phyloP scores from a whole-genome alignment of 2,888 invertebrate genomes.

The Onchidella celtica region DNA sequence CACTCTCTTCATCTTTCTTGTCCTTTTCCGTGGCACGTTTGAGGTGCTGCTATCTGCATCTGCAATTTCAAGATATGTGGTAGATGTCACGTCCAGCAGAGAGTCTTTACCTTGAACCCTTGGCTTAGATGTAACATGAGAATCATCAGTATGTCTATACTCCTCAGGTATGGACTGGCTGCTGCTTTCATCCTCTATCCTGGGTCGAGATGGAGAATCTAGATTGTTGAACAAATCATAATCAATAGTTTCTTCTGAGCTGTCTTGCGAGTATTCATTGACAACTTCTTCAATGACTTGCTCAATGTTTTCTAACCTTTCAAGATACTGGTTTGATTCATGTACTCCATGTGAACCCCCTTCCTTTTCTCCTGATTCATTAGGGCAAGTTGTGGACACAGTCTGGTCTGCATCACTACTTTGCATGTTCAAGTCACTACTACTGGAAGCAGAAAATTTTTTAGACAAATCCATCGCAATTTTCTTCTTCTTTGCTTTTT shows the following conservation, averaged over 20 bases:
- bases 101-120: background rate
- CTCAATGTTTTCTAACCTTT: background rate
- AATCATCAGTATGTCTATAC: background rate
- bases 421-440: background rate
- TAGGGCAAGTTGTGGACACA: conserved; percentile 15
- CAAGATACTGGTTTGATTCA: background rate
- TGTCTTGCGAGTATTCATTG: background rate
- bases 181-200: background rate
- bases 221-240: background rate
- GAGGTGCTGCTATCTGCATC: conserved; percentile 41
- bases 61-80: conserved; percentile 29
- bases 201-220: background rate
- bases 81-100: background rate
- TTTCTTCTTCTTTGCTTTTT: background rate
- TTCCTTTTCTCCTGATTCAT: background rate
- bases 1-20: conserved; percentile 29
- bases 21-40: background rate
- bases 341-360: background rate
- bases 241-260: background rate
- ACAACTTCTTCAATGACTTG: background rate
- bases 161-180: background rate
- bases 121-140: conserved; percentile 5
- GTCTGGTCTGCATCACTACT: background rate
- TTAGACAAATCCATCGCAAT: background rate
- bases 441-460: background rate